These are phyloP conservation scores for Perdita meconis DNA, from an alignment of 2,888 invertebrate species.

Conservation along the genomic window DNA sequence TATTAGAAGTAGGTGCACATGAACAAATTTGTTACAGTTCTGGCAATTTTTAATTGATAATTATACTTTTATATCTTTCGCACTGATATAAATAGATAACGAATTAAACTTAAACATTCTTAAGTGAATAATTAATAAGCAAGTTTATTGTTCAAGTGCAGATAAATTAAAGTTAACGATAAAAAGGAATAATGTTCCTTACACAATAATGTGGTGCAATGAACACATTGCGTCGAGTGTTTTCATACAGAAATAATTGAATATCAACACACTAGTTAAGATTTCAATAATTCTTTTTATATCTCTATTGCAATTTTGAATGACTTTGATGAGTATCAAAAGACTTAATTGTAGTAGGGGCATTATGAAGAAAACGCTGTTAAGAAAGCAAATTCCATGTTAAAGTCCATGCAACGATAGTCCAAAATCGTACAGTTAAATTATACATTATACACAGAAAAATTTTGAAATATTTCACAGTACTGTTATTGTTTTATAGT, in stretches of 20 bases:
- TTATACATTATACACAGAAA: not conserved
- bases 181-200: conserved; percentile 22
- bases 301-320: not conserved
- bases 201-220: not conserved
- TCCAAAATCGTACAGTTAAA: not conserved
- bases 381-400: not conserved
- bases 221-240: no score
- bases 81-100: conserved; percentile 1
- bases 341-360: not conserved
- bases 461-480: not conserved
- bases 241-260: not conserved
- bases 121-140: conserved; percentile 1
- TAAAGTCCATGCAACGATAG: not conserved
- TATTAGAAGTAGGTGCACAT: conserved; percentile 9
- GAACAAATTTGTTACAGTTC: not conserved
- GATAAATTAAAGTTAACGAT: not conserved
- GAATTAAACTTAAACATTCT: not conserved
- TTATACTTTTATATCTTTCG: conserved; percentile 21
- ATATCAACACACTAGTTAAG: not conserved
- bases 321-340: conserved; percentile 6
- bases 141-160: not conserved
- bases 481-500: not conserved
- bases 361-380: not conserved
- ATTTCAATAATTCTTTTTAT: conserved; percentile 12
- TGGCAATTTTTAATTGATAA: conserved; percentile 22